Base-by-base conservation (phyloP, 2,113 vertebrate genomes). In the Ceyx cyanopectus region DNA sequence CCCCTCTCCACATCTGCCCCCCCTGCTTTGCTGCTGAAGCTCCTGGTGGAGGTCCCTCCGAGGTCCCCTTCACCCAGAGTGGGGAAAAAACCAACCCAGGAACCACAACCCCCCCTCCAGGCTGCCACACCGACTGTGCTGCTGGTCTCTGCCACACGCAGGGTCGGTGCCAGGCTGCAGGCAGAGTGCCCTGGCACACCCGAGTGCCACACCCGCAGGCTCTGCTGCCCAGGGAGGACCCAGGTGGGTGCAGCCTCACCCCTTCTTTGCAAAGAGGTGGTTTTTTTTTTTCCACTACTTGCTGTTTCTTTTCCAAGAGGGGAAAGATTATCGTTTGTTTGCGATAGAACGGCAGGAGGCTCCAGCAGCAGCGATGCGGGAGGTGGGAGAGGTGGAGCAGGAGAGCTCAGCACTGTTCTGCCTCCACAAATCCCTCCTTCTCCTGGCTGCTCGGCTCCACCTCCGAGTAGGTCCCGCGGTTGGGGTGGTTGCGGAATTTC, bases 341-440 rank as follows among this genome's bases (percentile, higher is more conserved):
- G 87, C 85, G 7, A 19, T 8, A 48, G 83, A 79, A 70, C 40
- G 30, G 77, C 16, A 30, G 77, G 32, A 74, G 81, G 86, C 51
- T 75, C 85, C 91, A 69, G 40, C 50, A 6, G n/a, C 41, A 27
- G 74, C 54, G 85, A 68, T 29, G 6, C 2, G 32, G 86, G 69
- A 82, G 50, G 66, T 54, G 27, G 54, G 53, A 86, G 21, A 0
- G 48, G 24, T 14, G 41, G 72, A 68, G 27, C 68, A 75, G 51
- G 46, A 12, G 65, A 12, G 27, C 94, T 99, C 97, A 99, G 97
- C 98, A 99, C 93, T 99, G 99, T 84, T 99, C 99, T 0, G 99
- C 98, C 95, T 99, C 99, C 21, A 99, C 98, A 27, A 99, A 99
- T 5, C 98, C 98, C 68, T 99, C 99, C 94, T 99, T 99, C 86